Evolutionary conservation across 2,888 invertebrate genomes (phyloP).

Genomic region (Amitus sp.): DNA sequence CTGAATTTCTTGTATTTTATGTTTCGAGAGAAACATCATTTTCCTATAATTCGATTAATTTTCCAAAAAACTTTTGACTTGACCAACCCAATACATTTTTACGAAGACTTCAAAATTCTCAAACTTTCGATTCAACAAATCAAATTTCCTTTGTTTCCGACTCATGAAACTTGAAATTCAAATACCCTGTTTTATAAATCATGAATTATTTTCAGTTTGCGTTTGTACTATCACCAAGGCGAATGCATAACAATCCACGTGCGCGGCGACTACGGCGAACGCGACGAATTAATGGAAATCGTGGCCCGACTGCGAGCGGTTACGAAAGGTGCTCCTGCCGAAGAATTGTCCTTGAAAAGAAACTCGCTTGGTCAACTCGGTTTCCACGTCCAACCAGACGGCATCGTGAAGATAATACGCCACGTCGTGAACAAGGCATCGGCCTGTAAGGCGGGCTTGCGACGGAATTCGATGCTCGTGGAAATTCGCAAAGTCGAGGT

Average conservation of each 20-base stretch:
- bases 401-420: slow-evolving; percentile 92
- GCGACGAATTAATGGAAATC: slow-evolving; percentile 79
- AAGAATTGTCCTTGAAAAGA: slow-evolving; percentile 83
- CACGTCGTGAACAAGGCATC: slow-evolving; percentile 83
- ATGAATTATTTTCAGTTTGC: slow-evolving; percentile 68
- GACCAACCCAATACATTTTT: too few relatives aligned
- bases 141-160: too few relatives aligned
- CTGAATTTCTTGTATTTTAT: too few relatives aligned
- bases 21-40: too few relatives aligned
- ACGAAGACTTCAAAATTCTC: too few relatives aligned
- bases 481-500: slow-evolving; percentile 93
- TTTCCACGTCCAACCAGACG: slow-evolving; percentile 92
- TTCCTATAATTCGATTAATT: too few relatives aligned
- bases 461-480: slow-evolving; percentile 89
- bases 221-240: slow-evolving; percentile 92
- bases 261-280: slow-evolving; percentile 75
- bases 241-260: slow-evolving; percentile 88
- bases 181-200: background rate
- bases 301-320: slow-evolving; percentile 83
- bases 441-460: slow-evolving; percentile 85
- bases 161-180: too few relatives aligned
- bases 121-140: too few relatives aligned
- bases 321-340: slow-evolving; percentile 79
- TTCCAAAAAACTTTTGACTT: too few relatives aligned
- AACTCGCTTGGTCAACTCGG: slow-evolving; percentile 88